These are phyloP conservation scores for Spizaetus ornatus DNA, from an alignment of 2,113 vertebrate species.

Conservation along the genomic window DNA sequence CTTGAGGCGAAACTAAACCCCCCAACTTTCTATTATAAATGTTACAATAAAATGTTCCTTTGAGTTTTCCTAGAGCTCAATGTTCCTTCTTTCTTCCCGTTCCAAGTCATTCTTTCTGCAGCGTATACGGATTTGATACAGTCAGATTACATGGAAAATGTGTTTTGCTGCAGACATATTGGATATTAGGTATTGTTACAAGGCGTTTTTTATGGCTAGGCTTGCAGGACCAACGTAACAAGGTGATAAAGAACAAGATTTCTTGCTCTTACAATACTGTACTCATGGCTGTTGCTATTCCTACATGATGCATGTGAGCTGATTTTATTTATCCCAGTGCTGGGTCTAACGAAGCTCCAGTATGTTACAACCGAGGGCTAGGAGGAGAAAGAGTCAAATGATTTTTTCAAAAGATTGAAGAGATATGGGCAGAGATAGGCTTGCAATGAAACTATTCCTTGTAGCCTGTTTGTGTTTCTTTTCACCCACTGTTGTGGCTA, in stretches of 20 bases:
- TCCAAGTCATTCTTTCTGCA: constrained; percentile 62
- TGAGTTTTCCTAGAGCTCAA: constrained; percentile 52
- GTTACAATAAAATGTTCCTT: constrained; percentile 62
- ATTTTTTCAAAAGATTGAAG: not conserved
- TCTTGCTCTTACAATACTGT: not conserved
- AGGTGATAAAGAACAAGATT: constrained; percentile 21
- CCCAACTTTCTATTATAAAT: constrained; percentile 60
- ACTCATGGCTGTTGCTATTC: not conserved
- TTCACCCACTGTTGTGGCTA: not conserved
- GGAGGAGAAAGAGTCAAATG: not conserved
- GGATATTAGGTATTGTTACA: constrained; percentile 28
- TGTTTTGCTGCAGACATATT: constrained; percentile 8
- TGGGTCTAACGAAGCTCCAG: not conserved
- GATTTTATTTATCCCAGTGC: not conserved
- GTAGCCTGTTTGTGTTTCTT: not conserved
- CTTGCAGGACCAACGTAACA: not conserved
- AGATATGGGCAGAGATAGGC: not conserved
- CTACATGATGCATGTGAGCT: not conserved
- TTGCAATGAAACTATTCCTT: not conserved
- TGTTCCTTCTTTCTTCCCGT: constrained; percentile 47
- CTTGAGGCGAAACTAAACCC: constrained; percentile 64
- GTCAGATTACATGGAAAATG: not conserved
- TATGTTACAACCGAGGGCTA: not conserved
- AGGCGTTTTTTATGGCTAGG: not conserved
- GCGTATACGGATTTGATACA: not conserved